Evolutionary conservation across 2,888 invertebrate genomes (phyloP).

Genomic region (Ernsta delagoae): DNA sequence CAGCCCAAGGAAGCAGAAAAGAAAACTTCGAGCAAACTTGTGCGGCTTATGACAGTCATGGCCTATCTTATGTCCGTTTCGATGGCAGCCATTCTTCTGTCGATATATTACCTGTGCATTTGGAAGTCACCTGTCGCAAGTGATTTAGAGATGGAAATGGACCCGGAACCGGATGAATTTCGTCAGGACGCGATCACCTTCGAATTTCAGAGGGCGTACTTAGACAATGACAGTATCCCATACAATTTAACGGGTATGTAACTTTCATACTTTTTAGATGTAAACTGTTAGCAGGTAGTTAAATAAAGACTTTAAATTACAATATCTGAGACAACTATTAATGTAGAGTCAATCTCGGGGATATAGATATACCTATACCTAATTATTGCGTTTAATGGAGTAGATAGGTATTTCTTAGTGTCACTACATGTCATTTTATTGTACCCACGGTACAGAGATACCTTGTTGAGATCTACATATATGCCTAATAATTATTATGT

Average conservation of each 20-base stretch:
- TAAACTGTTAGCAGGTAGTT: too few species aligned
- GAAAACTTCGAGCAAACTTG: constrained; percentile 69
- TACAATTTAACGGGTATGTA: constrained; percentile 47
- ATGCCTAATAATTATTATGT: too few species aligned
- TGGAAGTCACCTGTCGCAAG: constrained; percentile 89
- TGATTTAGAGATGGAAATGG: constrained; percentile 47
- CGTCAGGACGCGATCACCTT: constrained; percentile 44
- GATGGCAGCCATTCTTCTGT: constrained; percentile 92
- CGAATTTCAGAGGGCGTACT: constrained; percentile 46
- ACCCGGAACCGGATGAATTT: constrained; percentile 41
- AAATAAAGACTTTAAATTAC: too few species aligned
- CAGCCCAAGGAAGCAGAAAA: constrained; percentile 68
- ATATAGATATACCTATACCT: too few species aligned
- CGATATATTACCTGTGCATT: constrained; percentile 92
- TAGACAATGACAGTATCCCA: constrained; percentile 41
- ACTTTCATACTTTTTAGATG: background rate
- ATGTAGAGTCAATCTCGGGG: too few species aligned
- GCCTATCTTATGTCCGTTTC: constrained; percentile 94
- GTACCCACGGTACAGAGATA: too few species aligned
- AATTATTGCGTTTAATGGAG: too few species aligned
- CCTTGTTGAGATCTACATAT: too few species aligned
- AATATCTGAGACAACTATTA: too few species aligned
- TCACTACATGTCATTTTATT: too few species aligned
- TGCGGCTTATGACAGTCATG: constrained; percentile 90
- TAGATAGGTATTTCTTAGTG: too few species aligned